These are phyloP conservation scores for Petaurus breviceps DNA, from an alignment of 2,113 vertebrate genomes.

Conservation along the genomic window DNA sequence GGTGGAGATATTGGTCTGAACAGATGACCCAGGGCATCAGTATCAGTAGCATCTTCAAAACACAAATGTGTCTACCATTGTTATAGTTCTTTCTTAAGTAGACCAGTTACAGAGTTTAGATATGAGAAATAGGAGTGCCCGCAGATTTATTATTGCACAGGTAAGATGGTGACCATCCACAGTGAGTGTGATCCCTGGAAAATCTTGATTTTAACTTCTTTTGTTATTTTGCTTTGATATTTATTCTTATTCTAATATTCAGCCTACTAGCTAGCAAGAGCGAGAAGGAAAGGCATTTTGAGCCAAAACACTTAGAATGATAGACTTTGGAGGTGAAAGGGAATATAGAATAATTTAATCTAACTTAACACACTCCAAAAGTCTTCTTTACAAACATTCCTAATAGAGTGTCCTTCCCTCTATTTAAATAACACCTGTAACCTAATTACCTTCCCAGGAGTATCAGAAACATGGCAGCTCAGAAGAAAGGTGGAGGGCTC, in stretches of 20 bases:
- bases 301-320: background rate
- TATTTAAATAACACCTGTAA: background rate
- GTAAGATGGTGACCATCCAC: background rate
- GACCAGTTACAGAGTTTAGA: background rate
- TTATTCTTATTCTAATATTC: background rate
- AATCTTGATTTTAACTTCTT: background rate
- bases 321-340: background rate
- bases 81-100: background rate
- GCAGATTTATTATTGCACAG: background rate
- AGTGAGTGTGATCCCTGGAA: background rate
- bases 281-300: background rate
- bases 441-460: background rate
- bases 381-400: background rate
- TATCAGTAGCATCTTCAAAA: background rate
- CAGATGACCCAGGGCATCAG: background rate
- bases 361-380: background rate
- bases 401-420: background rate
- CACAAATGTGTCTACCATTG: background rate
- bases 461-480: background rate
- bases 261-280: background rate
- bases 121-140: background rate
- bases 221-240: background rate
- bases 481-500: background rate
- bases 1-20: background rate
- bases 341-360: background rate